These are phyloP conservation scores for Betta splendens DNA, from an alignment of 2,797 vertebrate genomes.

Conservation along the genomic window DNA sequence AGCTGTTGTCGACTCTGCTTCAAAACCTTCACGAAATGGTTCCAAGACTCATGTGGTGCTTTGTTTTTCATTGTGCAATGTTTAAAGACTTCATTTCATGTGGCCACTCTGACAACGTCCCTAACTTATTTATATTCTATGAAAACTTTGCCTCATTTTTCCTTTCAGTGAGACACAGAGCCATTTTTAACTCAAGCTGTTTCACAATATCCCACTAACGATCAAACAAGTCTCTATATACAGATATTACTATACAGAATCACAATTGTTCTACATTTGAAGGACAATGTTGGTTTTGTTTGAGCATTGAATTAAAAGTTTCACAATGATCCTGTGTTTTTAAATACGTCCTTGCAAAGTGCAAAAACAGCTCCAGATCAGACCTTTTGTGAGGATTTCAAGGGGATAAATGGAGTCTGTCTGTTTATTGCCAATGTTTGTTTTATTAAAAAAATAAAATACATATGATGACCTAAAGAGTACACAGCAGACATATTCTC, in stretches of 20 bases:
- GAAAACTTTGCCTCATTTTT: slow-evolving; percentile 20
- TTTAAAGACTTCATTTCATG: slow-evolving; percentile 19
- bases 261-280: background rate
- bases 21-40: background rate
- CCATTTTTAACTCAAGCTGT: slow-evolving; percentile 3
- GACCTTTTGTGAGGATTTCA: background rate
- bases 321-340: background rate
- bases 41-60: background rate
- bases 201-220: slow-evolving; percentile 25
- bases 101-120: slow-evolving; percentile 16
- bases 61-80: slow-evolving; percentile 12
- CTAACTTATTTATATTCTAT: slow-evolving; percentile 27
- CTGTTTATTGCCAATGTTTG: slow-evolving; percentile 65
- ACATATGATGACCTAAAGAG: slow-evolving; percentile 82
- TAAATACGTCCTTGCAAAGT: background rate
- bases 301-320: background rate
- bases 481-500: slow-evolving; percentile 75
- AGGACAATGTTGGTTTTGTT: slow-evolving; percentile 1
- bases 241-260: background rate
- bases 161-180: slow-evolving; percentile 12
- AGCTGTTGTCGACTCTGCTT: background rate
- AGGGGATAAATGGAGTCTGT: slow-evolving; percentile 3
- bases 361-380: background rate
- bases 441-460: slow-evolving; percentile 88
- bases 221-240: background rate